Percentiles rank a stretch among this genome's conserved stretches.
These are phyloP conservation scores for Phrynocephalus vlangalii DNA, from an alignment of 2,797 vertebrate species.

Conservation along the genomic window DNA sequence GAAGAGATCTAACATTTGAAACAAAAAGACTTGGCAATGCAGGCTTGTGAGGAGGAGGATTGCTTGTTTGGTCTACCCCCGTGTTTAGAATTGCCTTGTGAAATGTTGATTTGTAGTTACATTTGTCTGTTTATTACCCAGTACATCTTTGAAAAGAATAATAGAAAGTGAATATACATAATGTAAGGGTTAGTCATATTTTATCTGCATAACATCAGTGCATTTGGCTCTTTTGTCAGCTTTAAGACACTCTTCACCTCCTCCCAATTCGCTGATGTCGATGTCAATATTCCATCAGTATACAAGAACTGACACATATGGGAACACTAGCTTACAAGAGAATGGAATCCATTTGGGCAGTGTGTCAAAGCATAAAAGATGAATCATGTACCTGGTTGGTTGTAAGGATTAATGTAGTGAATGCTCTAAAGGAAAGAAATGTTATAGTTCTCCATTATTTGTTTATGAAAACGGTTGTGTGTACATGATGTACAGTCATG, in stretches of 20 bases:
- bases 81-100: too few relatives aligned
- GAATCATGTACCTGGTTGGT: background rate
- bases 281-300: slow-evolving; percentile 6
- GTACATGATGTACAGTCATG: background rate
- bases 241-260: background rate
- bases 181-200: background rate
- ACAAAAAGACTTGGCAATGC: too few relatives aligned
- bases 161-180: background rate
- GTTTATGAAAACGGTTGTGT: background rate
- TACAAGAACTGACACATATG: slow-evolving; percentile 8
- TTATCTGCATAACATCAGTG: background rate
- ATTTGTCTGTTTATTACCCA: too few relatives aligned
- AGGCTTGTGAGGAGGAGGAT: too few relatives aligned
- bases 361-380: background rate
- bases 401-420: background rate
- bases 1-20: too few relatives aligned
- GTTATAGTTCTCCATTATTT: background rate
- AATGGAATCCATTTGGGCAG: background rate
- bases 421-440: background rate
- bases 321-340: background rate
- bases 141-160: background rate
- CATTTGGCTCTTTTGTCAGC: background rate
- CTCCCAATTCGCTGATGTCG: background rate
- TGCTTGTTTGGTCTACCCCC: too few relatives aligned
- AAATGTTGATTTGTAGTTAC: background rate